A percentile compares a stretch with the other conserved stretches of the same genome.
phyloP scores from a whole-genome alignment of 2,797 vertebrate genomes.

The Lycodopsis pacificus region DNA sequence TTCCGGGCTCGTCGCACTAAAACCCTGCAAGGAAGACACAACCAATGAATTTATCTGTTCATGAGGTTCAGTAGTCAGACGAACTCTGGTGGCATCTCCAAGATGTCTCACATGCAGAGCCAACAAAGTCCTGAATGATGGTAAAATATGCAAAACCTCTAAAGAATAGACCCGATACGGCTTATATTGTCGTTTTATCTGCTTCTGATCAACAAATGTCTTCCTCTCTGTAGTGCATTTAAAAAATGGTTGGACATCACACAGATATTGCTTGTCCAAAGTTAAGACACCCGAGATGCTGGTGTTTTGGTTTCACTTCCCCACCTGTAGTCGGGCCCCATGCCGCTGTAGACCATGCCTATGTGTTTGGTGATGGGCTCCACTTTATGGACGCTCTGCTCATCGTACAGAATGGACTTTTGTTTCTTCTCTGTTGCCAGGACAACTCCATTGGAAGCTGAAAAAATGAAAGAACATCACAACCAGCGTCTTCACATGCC shows the following conservation, averaged over 20 bases:
- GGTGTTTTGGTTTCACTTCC: not conserved
- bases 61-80: not conserved
- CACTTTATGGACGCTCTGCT: conserved; percentile 98
- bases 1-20: conserved; percentile 96
- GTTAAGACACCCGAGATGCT: not conserved
- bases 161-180: not conserved
- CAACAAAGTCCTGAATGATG: not conserved
- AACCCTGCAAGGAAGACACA: conserved; percentile 83
- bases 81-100: not conserved
- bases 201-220: not conserved
- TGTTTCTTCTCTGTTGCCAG: conserved; percentile 99
- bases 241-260: not conserved
- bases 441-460: conserved; percentile 98
- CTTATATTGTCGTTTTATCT: not conserved
- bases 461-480: conserved; percentile 29
- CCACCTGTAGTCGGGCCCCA: conserved; percentile 99
- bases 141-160: not conserved
- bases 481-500: not conserved
- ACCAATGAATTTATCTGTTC: not conserved
- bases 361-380: conserved; percentile 99
- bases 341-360: conserved; percentile 98
- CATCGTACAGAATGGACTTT: conserved; percentile 98
- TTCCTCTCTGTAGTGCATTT: not conserved
- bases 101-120: not conserved
- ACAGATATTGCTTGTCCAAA: not conserved